A percentile compares a stretch with the other conserved stretches of the same genome.
phyloP scores from a whole-genome alignment of 2,113 vertebrate genomes.

The Notarius quadriscutis region DNA sequence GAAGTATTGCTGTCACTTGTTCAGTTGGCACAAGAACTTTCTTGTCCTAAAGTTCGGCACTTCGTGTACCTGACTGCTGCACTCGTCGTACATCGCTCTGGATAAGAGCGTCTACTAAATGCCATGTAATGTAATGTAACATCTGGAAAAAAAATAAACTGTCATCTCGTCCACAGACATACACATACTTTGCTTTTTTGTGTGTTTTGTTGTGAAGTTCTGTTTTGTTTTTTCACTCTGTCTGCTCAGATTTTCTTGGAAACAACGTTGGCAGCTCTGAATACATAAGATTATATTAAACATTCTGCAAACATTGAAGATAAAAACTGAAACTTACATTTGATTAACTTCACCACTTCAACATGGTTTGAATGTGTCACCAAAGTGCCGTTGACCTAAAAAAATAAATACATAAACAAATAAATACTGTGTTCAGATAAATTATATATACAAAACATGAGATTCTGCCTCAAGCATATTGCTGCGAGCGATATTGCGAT shows the following conservation, averaged over 20 bases:
- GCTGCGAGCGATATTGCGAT: neutral
- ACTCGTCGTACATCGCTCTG: too few relatives aligned
- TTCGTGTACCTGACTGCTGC: too few relatives aligned
- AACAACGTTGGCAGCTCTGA: neutral
- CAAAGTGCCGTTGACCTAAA: slow-evolving; percentile 94
- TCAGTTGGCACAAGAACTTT: too few relatives aligned
- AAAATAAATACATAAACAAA: neutral
- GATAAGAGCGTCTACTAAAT: too few relatives aligned
- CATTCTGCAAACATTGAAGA: neutral
- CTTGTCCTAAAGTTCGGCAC: too few relatives aligned
- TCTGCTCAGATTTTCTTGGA: neutral
- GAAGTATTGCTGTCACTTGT: too few relatives aligned
- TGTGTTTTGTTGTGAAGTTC: neutral
- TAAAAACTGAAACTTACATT: slow-evolving; percentile 81
- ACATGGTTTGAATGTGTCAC: slow-evolving; percentile 97
- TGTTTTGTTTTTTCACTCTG: neutral
- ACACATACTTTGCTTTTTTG: neutral
- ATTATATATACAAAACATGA: neutral
- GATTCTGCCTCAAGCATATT: neutral
- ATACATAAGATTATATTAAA: neutral
- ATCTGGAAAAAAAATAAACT: neutral
- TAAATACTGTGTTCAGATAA: neutral
- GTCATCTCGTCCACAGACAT: neutral
- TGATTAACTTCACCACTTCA: slow-evolving; percentile 96
- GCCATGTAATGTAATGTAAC: too few relatives aligned